Base-by-base conservation (phyloP, 2,888 invertebrate species). In the Limenitis camilla region DNA sequence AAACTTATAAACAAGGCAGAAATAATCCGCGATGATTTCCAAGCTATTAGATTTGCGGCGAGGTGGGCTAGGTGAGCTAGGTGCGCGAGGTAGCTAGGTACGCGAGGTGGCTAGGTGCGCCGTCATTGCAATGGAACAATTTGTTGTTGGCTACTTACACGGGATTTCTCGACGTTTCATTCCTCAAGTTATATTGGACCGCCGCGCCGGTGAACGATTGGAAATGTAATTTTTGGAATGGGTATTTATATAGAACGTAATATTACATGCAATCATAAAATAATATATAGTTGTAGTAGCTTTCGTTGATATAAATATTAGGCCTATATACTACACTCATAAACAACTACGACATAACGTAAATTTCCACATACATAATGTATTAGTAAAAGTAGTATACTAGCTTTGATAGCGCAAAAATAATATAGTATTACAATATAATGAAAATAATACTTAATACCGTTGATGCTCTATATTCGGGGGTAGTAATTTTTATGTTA, bases 21-120 rank as follows among this genome's bases (percentile, higher is more conserved):
- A 58, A 63, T 57, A 60, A 69, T 67, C 59, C 59, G 62, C 49
- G 61, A 65, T 64, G 69, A 69, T 70, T 70, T 68, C 69, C 63
- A 47, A 62, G 57, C 62, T 64, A 64, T 68, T 67, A 59, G 52
- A 52, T 39, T 40, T 46, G 51, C 49, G 59, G 50, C 38, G 54
- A 48, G 55, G 51, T 60, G 59, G n/a, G n/a, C n/a, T n/a, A n/a
- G n/a, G n/a, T n/a, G n/a, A n/a, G n/a, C n/a, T n/a, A n/a, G n/a
- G n/a, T n/a, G n/a, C n/a, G n/a, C n/a, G n/a, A n/a, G n/a, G n/a
- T n/a, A n/a, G n/a, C n/a, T n/a, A n/a, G n/a, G n/a, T n/a, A n/a
- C n/a, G n/a, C n/a, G n/a, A n/a, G n/a, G n/a, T n/a, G n/a, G n/a
- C n/a, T n/a, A n/a, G n/a, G n/a, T n/a, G n/a, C 58, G 55, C 61